Evolutionary conservation across 2,113 vertebrate species (phyloP).

Genomic region (Mystacornis crossleyi): DNA sequence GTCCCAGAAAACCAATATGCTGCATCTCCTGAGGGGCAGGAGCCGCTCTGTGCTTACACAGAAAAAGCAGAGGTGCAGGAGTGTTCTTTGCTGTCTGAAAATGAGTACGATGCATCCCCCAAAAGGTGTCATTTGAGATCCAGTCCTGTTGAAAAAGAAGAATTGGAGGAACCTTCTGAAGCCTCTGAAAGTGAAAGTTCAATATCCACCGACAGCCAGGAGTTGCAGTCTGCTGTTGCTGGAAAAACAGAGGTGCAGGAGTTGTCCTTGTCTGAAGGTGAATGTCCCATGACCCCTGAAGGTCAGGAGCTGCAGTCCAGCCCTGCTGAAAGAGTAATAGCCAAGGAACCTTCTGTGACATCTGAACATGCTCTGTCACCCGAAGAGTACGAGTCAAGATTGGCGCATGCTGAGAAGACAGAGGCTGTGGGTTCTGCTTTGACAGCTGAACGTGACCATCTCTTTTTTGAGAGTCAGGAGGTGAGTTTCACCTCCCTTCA

Average conservation of each 20-base stretch:
- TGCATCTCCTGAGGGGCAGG: conserved; percentile 39
- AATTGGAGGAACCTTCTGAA: conserved; percentile 56
- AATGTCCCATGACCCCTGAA: conserved; percentile 72
- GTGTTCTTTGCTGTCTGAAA: conserved; percentile 65
- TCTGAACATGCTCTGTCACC: conserved; percentile 60
- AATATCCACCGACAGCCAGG: conserved; percentile 73
- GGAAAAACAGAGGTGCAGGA: conserved; percentile 61
- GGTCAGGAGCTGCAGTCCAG: conserved; percentile 54
- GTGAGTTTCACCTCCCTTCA: conserved; percentile 3
- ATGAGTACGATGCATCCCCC: not conserved
- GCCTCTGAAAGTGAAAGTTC: conserved; percentile 77
- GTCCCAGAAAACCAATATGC: conserved; percentile 43
- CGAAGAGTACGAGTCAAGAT: conserved; percentile 72
- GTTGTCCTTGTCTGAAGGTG: conserved; percentile 78
- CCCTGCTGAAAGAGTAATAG: not conserved
- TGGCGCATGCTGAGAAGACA: conserved; percentile 75
- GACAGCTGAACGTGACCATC: not conserved
- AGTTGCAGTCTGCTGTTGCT: conserved; percentile 83
- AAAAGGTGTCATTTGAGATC: not conserved
- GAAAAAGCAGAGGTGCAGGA: conserved; percentile 25
- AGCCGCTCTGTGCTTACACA: not conserved
- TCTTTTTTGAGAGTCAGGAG: conserved; percentile 10
- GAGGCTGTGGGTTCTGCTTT: conserved; percentile 1
- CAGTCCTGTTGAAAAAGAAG: conserved; percentile 8
- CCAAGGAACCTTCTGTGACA: conserved; percentile 44